Percentiles rank a stretch among this genome's conserved stretches.
These are phyloP conservation scores for Dromococcyx pavoninus DNA, from an alignment of 2,797 vertebrate species.

Conservation along the genomic window DNA sequence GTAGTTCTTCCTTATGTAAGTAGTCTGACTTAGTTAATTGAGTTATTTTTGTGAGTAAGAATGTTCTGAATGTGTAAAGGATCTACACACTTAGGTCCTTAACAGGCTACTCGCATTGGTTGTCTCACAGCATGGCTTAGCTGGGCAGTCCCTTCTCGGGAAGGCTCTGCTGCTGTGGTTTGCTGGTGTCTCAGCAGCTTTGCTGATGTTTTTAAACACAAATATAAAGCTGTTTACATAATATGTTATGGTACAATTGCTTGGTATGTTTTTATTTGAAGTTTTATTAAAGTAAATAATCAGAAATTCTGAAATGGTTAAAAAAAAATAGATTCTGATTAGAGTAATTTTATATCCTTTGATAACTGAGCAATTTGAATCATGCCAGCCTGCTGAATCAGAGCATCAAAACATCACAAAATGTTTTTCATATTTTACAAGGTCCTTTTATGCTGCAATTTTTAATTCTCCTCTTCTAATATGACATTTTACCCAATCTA, in stretches of 20 bases:
- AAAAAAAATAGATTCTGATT: neutral
- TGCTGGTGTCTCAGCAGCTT: neutral
- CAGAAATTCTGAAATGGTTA: neutral
- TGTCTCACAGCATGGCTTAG: fast-evolving
- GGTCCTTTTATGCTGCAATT: neutral
- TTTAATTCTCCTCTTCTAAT: neutral
- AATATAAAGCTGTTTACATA: neutral
- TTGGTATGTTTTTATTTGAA: neutral
- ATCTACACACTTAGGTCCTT: neutral
- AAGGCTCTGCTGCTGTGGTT: too few species aligned
- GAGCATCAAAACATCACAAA: neutral
- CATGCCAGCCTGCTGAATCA: neutral
- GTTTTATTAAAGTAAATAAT: neutral
- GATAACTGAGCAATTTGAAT: neutral
- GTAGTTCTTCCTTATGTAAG: neutral
- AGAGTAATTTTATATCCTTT: neutral
- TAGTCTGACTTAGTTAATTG: fast-evolving
- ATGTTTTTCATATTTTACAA: neutral
- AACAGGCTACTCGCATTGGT: fast-evolving
- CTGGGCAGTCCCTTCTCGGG: neutral
- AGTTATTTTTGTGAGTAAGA: neutral
- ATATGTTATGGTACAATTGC: neutral
- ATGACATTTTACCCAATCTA: neutral
- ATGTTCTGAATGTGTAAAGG: fast-evolving
- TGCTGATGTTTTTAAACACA: neutral